Evolutionary conservation across 2,888 invertebrate genomes (phyloP).

Genomic region (Tetheella fluctuosa): DNA sequence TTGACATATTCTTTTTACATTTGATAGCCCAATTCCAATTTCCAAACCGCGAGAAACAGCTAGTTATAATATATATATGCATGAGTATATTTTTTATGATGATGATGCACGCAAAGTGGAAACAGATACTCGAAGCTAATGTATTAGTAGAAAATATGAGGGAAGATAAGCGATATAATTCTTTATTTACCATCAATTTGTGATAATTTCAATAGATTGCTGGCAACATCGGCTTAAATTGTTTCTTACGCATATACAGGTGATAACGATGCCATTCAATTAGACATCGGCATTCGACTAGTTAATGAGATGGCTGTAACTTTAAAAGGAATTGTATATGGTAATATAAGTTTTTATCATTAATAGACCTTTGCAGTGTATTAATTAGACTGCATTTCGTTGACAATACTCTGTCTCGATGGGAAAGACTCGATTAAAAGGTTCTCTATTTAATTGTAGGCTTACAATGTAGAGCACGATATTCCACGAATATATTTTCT

Average conservation of each 20-base stretch:
- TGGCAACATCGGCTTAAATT: constrained; percentile 5
- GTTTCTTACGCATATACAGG: background rate
- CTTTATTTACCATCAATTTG: background rate
- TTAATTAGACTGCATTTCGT: constrained; percentile 21
- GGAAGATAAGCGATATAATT: background rate
- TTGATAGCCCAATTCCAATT: no score
- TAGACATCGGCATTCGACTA: constrained; percentile 19
- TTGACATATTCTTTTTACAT: no score
- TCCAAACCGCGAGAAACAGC: no score
- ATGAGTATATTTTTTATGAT: no score
- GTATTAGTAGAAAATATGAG: background rate
- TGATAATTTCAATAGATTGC: background rate
- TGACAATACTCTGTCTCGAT: background rate
- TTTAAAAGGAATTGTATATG: constrained; percentile 41
- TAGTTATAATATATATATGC: no score
- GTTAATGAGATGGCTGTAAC: constrained; percentile 44
- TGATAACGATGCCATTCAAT: constrained; percentile 6
- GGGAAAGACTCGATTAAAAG: background rate
- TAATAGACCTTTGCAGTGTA: constrained; percentile 35
- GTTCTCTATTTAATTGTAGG: background rate
- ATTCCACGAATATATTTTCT: background rate
- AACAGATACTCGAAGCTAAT: background rate
- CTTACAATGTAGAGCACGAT: background rate
- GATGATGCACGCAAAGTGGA: no score
- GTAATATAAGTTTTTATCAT: constrained; percentile 47